Evolutionary conservation across 2,888 invertebrate species (phyloP).

Genomic region (Drosophila crucigera): DNA sequence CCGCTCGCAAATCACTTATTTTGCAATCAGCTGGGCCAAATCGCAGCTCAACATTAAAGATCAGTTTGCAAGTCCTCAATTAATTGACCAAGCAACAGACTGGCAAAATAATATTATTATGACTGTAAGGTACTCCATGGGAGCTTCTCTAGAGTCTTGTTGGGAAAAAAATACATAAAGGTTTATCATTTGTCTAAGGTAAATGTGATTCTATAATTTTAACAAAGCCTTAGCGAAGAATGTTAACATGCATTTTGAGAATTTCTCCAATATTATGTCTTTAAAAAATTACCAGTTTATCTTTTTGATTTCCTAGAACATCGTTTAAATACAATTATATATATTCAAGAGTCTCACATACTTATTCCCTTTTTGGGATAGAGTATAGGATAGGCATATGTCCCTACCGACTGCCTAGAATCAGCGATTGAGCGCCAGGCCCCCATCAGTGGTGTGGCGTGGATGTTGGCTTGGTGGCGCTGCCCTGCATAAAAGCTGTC

Average conservation of each 20-base stretch:
- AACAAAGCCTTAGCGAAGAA: neutral
- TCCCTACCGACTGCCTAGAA: constrained; percentile 22
- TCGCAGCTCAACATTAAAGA: constrained; percentile 15
- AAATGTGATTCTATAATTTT: neutral
- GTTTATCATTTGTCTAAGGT: neutral
- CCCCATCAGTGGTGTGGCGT: constrained; percentile 48
- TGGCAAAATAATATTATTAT: neutral
- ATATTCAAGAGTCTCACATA: neutral
- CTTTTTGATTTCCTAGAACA: neutral
- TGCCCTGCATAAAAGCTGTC: constrained; percentile 77
- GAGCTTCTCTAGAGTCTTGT: neutral
- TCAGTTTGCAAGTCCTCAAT: neutral
- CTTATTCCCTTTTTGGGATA: neutral
- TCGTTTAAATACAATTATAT: neutral
- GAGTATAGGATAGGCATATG: constrained; percentile 17
- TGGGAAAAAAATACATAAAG: neutral
- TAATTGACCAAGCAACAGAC: neutral
- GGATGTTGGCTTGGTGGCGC: constrained; percentile 37
- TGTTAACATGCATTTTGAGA: neutral
- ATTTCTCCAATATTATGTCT: neutral
- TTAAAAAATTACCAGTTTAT: neutral
- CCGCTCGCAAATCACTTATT: constrained; percentile 73
- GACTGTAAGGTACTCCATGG: neutral
- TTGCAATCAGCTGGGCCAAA: constrained; percentile 66
- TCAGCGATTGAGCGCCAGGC: constrained; percentile 10